These are phyloP conservation scores for Petaurus breviceps DNA, from an alignment of 2,113 vertebrate species.

Conservation along the genomic window DNA sequence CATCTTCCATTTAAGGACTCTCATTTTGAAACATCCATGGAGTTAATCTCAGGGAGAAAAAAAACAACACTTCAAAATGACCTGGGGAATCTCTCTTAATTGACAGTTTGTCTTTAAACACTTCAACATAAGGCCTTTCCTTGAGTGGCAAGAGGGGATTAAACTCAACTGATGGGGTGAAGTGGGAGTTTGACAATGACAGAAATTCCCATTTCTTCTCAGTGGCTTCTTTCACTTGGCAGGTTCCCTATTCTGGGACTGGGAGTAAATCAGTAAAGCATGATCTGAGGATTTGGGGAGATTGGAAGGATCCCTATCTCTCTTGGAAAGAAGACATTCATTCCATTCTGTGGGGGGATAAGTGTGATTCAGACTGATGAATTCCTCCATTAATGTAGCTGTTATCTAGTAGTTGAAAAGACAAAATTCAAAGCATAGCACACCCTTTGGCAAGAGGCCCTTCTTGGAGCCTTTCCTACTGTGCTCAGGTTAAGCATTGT, in stretches of 20 bases:
- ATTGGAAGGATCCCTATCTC: neutral
- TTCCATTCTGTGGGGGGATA: neutral
- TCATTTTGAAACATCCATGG: neutral
- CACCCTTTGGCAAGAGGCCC: neutral
- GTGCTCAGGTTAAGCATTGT: neutral
- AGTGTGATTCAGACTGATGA: neutral
- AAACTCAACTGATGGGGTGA: neutral
- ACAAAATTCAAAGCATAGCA: slow-evolving; percentile 42
- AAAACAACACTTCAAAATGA: neutral
- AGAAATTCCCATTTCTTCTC: neutral
- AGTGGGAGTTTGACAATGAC: neutral
- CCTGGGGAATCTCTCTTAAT: neutral
- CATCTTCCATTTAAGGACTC: neutral
- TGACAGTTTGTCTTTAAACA: slow-evolving; percentile 7
- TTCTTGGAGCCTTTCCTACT: neutral
- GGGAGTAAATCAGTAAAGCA: neutral
- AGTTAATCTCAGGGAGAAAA: neutral
- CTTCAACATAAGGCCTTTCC: neutral
- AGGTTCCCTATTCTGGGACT: neutral
- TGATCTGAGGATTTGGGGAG: neutral
- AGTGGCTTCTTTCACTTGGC: neutral
- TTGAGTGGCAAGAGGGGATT: neutral
- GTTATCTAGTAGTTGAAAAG: slow-evolving; percentile 34
- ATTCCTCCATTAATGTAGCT: slow-evolving; percentile 37
- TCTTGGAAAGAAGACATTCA: slow-evolving; percentile 55